phyloP scores from a whole-genome alignment of 1,140 invertebrate genomes.

The Rhagoletis zephyria region DNA sequence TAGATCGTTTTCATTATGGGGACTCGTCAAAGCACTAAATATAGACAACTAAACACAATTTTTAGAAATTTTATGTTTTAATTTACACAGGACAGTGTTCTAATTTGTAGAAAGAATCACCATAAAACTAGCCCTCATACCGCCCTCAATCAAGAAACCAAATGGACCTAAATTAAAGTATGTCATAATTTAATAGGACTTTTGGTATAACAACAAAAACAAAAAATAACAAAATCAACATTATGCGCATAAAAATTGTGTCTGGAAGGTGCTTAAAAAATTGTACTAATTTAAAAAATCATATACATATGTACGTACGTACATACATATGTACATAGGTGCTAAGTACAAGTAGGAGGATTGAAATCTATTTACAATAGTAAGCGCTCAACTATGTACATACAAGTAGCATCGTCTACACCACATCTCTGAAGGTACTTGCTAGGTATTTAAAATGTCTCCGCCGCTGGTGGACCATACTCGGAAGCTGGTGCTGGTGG shows the following conservation, averaged over 20 bases:
- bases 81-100: no score
- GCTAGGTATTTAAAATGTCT: slow-evolving; percentile 53
- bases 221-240: slow-evolving; percentile 30
- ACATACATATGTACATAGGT: neutral
- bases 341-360: slow-evolving; percentile 18
- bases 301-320: neutral
- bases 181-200: slow-evolving; percentile 24
- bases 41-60: no score
- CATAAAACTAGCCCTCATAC: no score
- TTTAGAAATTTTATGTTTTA: no score
- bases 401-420: neutral
- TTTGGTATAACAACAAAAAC: slow-evolving; percentile 27
- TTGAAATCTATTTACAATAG: slow-evolving; percentile 45
- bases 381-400: neutral
- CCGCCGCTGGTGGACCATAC: slow-evolving; percentile 66
- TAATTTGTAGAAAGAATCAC: no score
- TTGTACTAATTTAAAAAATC: no score
- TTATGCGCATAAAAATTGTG: neutral
- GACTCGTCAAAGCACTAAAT: no score
- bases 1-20: no score
- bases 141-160: no score
- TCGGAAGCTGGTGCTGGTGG: slow-evolving; percentile 65
- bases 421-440: neutral
- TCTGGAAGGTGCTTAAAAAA: neutral
- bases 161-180: no score